Evolutionary conservation across 2,888 invertebrate genomes (phyloP), one percentile per base, ranked within the genome.

Genomic region (Pteria penguin): DNA sequence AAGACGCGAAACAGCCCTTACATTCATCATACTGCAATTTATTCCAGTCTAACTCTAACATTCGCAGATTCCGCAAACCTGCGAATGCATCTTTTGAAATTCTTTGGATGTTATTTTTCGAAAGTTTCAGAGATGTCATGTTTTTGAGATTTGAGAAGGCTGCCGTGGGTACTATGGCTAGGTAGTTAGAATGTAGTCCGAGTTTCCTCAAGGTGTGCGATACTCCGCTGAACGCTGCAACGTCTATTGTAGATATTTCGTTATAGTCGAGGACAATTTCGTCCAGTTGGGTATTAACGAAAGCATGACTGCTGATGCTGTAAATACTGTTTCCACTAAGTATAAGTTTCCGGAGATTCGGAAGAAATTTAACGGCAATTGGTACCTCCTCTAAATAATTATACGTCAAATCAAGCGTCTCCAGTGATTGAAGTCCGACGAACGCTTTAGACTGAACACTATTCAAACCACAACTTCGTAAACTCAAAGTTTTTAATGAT

Each of bases 171-270:
- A 85, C 78, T 29, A 67, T 65, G 8, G 69, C 72, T 27, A 85
- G 62, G 29, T 82, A 77, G 63, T 83, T 85, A 27, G 77, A 75
- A 62, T 83, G 82, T n/a, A 85, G 68, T 55, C 82, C 79, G 4
- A 85, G 69, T 60, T 82, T 81, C 61, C 75, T 80, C 31, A 85
- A 65, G 3, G 82, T 79, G 31, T 79, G 71, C 58, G 78, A 78
- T 8, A 83, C 63, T 8, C 81, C 85, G 14, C 32, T 61, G 55
- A 85, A 85, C 5, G 82, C 82, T 11, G 75, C 79, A 22, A 24
- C 22, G 29, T 83, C 82, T 63, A 83, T 82, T 11, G 52, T 57
- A 0, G 72, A 78, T 14, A 85, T 81, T 33, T 81, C 82, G 73
- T 85, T 85, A 0, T 68, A 67, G 62, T 70, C 63, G 2, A 77